Percentiles rank a stretch among this genome's conserved stretches.
These are phyloP conservation scores for Listrodromus nycthemerus DNA, from an alignment of 2,888 invertebrate genomes.

Conservation along the genomic window DNA sequence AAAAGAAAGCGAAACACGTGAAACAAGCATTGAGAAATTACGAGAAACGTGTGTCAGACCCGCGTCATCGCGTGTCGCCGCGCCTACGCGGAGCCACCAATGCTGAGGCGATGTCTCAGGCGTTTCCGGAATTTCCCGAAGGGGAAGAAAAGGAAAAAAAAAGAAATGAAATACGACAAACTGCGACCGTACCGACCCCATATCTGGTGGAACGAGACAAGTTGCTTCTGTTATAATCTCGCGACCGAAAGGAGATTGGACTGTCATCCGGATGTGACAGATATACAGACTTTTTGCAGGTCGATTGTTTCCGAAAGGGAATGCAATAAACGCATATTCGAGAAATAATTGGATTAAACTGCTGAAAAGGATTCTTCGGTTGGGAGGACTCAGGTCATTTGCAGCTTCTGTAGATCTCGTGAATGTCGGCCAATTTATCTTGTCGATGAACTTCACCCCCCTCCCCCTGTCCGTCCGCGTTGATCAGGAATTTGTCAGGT, in stretches of 20 bases:
- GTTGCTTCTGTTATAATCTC: background rate
- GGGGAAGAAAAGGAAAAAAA: background rate
- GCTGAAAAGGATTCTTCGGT: background rate
- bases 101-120: background rate
- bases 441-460: background rate
- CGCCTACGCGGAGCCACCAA: slow-evolving; percentile 12
- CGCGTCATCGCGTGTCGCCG: slow-evolving; percentile 70
- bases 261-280: background rate
- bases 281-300: background rate
- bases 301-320: background rate
- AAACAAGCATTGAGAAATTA: slow-evolving; percentile 77
- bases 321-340: slow-evolving; percentile 3
- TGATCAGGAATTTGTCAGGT: background rate
- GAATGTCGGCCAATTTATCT: background rate
- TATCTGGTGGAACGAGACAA: background rate
- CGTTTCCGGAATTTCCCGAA: slow-evolving; percentile 28
- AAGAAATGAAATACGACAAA: background rate
- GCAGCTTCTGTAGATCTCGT: background rate
- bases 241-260: slow-evolving; percentile 11
- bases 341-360: slow-evolving; percentile 11
- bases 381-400: background rate
- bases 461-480: no score
- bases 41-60: slow-evolving; percentile 72
- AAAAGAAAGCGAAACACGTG: slow-evolving; percentile 66
- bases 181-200: background rate